phyloP scores from a whole-genome alignment of 2,797 vertebrate genomes.

The Podarcis siculus region DNA sequence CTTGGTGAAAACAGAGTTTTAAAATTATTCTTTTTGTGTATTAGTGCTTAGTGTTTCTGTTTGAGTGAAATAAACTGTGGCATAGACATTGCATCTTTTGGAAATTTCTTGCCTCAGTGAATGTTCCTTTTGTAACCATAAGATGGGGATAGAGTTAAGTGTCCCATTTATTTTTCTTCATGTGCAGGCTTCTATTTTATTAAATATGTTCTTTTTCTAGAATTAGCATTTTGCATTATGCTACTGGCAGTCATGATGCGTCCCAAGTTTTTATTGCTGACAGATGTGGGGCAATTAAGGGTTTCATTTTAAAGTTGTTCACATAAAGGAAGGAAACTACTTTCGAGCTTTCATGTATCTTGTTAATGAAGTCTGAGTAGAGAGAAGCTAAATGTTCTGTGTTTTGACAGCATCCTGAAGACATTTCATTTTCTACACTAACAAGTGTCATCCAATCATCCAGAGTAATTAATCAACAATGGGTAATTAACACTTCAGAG shows the following conservation, averaged over 20 bases:
- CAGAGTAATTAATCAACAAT: neutral
- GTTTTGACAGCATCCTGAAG: constrained; percentile 21
- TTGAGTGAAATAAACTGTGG: neutral
- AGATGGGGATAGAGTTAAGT: constrained; percentile 72
- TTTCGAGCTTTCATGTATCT: constrained; percentile 17
- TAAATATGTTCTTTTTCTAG: constrained; percentile 20
- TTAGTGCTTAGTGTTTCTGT: neutral
- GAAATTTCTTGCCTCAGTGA: constrained; percentile 2
- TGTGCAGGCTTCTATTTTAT: constrained; percentile 22
- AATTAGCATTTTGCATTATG: neutral
- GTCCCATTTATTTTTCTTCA: constrained; percentile 26
- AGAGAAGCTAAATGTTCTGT: rapidly evolving
- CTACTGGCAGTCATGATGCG: constrained; percentile 20
- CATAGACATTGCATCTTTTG: neutral
- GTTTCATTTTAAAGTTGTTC: constrained; percentile 9
- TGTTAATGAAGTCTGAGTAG: neutral
- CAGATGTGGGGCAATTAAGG: neutral
- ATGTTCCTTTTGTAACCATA: constrained; percentile 68
- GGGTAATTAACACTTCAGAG: neutral
- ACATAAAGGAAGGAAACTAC: neutral
- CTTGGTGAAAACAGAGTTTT: neutral
- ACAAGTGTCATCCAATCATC: neutral
- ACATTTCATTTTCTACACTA: neutral
- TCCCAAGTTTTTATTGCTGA: neutral
- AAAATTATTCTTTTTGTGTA: neutral